Conservation (phyloP, 2,888 invertebrate species). For the Panopea generosa region DNA sequence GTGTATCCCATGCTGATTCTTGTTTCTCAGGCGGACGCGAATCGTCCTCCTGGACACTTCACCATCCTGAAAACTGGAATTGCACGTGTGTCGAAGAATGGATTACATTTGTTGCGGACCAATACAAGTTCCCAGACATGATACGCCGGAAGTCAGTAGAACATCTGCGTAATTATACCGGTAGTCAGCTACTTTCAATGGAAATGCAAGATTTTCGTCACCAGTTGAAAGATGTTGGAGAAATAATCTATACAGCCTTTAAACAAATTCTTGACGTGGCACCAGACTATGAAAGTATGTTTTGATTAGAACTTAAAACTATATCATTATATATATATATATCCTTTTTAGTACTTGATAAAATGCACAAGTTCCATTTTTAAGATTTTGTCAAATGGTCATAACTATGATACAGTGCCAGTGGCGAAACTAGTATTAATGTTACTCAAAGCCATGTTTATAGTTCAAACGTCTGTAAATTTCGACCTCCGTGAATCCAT, state of each 20-base stretch:
- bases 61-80: constrained; percentile 54
- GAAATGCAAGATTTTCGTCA: constrained; percentile 30
- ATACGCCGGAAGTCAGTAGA: constrained; percentile 8
- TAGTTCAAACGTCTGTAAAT: too few relatives aligned
- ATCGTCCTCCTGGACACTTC: constrained; percentile 18
- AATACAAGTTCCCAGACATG: constrained; percentile 27
- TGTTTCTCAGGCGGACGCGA: not conserved
- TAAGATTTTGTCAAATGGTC: too few relatives aligned
- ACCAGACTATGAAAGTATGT: constrained; percentile 29
- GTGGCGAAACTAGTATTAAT: too few relatives aligned
- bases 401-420: too few relatives aligned
- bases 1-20: too few relatives aligned
- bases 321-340: too few relatives aligned
- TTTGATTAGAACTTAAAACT: too few relatives aligned
- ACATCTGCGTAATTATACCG: constrained; percentile 13
- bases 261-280: constrained; percentile 43
- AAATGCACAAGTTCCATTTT: too few relatives aligned
- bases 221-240: constrained; percentile 36
- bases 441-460: too few relatives aligned
- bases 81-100: constrained; percentile 38
- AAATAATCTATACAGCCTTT: constrained; percentile 39
- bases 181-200: constrained; percentile 28
- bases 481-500: too few relatives aligned
- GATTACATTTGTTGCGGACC: constrained; percentile 20
- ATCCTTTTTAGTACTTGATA: too few relatives aligned